Base-by-base conservation (phyloP, 2,113 vertebrate species). In the Anoplopoma fimbria region DNA sequence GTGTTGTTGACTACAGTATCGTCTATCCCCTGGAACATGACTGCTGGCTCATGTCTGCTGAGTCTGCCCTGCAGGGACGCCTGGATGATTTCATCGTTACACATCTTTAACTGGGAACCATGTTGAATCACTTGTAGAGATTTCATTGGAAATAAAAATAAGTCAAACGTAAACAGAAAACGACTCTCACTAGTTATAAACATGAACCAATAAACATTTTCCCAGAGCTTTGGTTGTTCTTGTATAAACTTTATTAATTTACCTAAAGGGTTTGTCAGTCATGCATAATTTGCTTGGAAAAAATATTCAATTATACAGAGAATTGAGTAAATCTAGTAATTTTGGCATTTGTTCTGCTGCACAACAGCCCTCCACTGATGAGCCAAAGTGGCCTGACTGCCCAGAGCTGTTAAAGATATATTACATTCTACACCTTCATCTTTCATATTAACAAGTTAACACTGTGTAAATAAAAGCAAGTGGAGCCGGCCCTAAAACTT, bases 41-140 rank as follows among this genome's bases (percentile, higher is more conserved):
- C 9, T 94, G 93, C 58, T 93, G 90, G 91, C 67, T 83, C 13
- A 15, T 61, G 61, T 9, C 85, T 60, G 34, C 88, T 38, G 85
- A 89, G 21, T 61, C 42, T 12, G 90, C 76, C 21, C 75, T 92
- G 51, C 85, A 86, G 81, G 68, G 71, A 69, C 23, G 5, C 1
- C 75, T 86, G 64, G 23, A 57, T 4, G 68, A 91, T 47, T 92
- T 93, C 38, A 57, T 53, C 0, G 9, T 84, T 14, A 0, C 64
- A 27, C n/a, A 87, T 12, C 47, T 89, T 36, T 89, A 90, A 87
- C 13, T 64, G 45, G 7, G 17, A 70, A 40, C 25, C 0, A 21
- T 38, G 33, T n/a, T 34, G 2, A 62, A 80, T 68, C 36, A 45
- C 9, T 53, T 75, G 4, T 34, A 69, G 65, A 31, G 42, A 61